Evolutionary conservation across 2,797 vertebrate genomes (phyloP).

Genomic region (Argyrosomus regius): DNA sequence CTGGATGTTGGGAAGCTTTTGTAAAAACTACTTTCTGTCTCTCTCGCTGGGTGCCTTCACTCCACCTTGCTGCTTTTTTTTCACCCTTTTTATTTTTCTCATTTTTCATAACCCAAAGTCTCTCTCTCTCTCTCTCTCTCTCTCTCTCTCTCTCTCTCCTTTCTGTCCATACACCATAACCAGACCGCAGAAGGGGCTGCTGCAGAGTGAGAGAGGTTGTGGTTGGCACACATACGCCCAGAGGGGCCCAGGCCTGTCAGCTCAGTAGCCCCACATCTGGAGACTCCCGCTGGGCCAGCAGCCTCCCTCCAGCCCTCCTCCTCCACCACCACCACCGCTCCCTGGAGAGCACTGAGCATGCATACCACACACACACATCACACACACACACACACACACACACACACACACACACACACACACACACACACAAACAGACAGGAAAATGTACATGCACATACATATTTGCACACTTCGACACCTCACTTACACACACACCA

Average conservation of each 20-base stretch:
- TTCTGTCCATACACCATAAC: conserved; percentile 59
- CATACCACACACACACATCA: conserved; percentile 55
- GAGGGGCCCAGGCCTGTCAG: conserved; percentile 83
- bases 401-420: conserved; percentile 32
- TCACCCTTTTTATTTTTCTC: conserved; percentile 10
- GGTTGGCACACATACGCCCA: conserved; percentile 83
- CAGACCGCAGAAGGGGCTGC: conserved; percentile 72
- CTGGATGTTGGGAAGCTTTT: background rate
- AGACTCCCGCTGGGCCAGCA: conserved; percentile 84
- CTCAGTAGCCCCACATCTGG: conserved; percentile 87
- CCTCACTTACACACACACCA: conserved; percentile 1
- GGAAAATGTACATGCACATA: conserved; percentile 21
- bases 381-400: no score
- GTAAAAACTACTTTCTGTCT: background rate
- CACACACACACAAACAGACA: conserved; percentile 28
- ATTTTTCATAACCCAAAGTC: conserved; percentile 41
- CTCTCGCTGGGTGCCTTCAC: background rate
- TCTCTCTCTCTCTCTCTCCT: conserved; percentile 24
- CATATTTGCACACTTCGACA: conserved; percentile 29
- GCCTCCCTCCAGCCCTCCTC: conserved; percentile 69
- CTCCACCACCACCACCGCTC: conserved; percentile 68
- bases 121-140: conserved; percentile 27
- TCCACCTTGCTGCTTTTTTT: background rate
- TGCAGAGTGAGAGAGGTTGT: conserved; percentile 74
- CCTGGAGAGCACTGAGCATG: conserved; percentile 68